Evolutionary conservation across 2,797 vertebrate species (phyloP), one percentile per base, ranked within the genome.

Genomic region (Megalops cyprinoides): DNA sequence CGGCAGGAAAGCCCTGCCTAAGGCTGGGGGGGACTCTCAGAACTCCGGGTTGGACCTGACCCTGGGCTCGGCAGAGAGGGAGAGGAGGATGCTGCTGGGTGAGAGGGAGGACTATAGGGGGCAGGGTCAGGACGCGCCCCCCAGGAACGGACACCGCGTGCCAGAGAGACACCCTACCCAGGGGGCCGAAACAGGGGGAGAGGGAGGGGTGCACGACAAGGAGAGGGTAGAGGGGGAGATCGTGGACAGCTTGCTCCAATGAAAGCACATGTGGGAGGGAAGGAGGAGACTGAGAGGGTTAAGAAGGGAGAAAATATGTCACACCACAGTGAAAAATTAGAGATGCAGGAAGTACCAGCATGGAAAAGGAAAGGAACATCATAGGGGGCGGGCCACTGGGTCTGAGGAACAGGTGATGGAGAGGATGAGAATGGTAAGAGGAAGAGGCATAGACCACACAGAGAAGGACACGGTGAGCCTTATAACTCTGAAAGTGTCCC

Each of bases 101-200:
- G 84, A 84, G 1, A 95, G 94, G 12, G 94, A 94, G 76, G 94
- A 95, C 87, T 95, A 94, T 14, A 94, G 94, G 8, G 88, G 90
- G 81, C 84, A 91, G 15, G 95, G 94, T 83, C 91, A 89, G 83
- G 94, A 94, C 0, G 94, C 95, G 9, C 91, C 88, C 0, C 92
- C 93, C 79, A 91, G 94, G 78, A 94, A 94, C 87, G 90, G 84
- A 88, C 94, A 95, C 85, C 94, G 95, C 88, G 87, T 88, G 28
- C 74, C 89, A 69, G 87, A 86, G 49, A 94, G 95, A 87, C 95
- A 95, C 81, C 83, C 86, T 15, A 85, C 86, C 0, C 90, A 91
- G 48, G 87, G 85, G 25, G 87, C 76, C 1, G 85, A 87, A 51
- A 87, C 83, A 12, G 87, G 48, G 6, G 18, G 44, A 25, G 80